Base-by-base conservation (phyloP, 2,888 invertebrate species). In the Xylota segnis region DNA sequence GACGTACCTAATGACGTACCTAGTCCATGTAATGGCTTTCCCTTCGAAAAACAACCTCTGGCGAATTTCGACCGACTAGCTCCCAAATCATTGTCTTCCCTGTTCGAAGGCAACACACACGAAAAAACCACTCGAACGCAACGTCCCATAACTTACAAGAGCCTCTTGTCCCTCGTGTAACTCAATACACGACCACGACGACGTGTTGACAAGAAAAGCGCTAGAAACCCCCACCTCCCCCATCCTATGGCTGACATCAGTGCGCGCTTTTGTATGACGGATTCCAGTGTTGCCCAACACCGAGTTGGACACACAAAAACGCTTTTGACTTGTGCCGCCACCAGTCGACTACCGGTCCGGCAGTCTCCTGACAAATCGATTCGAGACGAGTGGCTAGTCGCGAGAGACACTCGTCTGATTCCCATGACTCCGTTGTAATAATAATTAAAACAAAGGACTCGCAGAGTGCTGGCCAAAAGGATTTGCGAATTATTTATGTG, bases 401-500 rank as follows among this genome's bases (percentile, higher is more conserved):
- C 34, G 37, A 5, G 9, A 43, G 43, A 61, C 63, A 56, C 50
- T 76, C 58, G 56, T 37, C 50, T 23, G 23, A n/a, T 61, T 75
- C 81, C 12, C 81, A 70, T 54, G 40, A 27, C 27, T 29, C 37
- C 14, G 27, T 29, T 34, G 29, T 10, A 23, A 0, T 37, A 56
- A 56, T 63, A 70, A 79, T 84, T 71, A 75, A 74, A 71, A 79
- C 59, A 75, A 75, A 54, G 70, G 29, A 56, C 29, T 14, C 14
- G 5, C 4, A 16, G 23, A 2, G 23, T 18, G n/a, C n/a, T 9
- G n/a, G 14, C 5, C 29, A 29, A 40, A 72, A 74, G 66, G 70
- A 75, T 70, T 70, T 65, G 70, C 79, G 45, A 75, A 79, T 84
- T 71, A 84, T 84, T 84, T 79, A 84, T 84, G 58, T 56, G 74